These are phyloP conservation scores for Microctonus aethiopoides DNA, from an alignment of 2,888 invertebrate genomes.

Conservation along the genomic window DNA sequence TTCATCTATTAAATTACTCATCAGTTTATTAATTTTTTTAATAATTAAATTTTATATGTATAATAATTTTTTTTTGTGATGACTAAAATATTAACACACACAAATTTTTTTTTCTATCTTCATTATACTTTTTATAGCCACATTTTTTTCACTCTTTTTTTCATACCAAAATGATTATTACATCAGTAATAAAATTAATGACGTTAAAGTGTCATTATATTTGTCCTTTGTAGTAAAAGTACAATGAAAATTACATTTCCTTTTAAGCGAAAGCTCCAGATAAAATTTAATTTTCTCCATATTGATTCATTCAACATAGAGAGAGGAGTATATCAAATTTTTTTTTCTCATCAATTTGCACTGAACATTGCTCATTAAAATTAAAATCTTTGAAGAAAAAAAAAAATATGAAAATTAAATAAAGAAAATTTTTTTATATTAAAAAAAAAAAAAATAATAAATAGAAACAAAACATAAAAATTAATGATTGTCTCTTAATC, in stretches of 20 bases:
- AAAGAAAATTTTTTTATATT: too few species aligned
- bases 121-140: background rate
- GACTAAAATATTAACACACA: background rate
- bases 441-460: too few species aligned
- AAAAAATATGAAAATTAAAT: too few species aligned
- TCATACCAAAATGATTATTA: background rate
- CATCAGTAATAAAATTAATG: slow-evolving; percentile 36
- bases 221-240: slow-evolving; percentile 34
- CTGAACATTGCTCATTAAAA: background rate
- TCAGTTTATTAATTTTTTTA: too few species aligned
- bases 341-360: background rate
- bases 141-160: background rate
- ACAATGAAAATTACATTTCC: slow-evolving; percentile 30
- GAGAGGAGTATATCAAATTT: background rate
- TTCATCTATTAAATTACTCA: background rate
- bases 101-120: background rate
- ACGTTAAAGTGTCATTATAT: slow-evolving; percentile 34
- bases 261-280: background rate
- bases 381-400: background rate
- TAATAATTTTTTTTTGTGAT: background rate
- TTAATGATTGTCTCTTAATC: too few species aligned
- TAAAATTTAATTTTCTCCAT: slow-evolving; percentile 7
- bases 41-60: too few species aligned
- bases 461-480: too few species aligned
- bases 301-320: slow-evolving; percentile 1